These are phyloP conservation scores for Scalopus aquaticus DNA, from an alignment of 2,113 vertebrate species.

Conservation along the genomic window DNA sequence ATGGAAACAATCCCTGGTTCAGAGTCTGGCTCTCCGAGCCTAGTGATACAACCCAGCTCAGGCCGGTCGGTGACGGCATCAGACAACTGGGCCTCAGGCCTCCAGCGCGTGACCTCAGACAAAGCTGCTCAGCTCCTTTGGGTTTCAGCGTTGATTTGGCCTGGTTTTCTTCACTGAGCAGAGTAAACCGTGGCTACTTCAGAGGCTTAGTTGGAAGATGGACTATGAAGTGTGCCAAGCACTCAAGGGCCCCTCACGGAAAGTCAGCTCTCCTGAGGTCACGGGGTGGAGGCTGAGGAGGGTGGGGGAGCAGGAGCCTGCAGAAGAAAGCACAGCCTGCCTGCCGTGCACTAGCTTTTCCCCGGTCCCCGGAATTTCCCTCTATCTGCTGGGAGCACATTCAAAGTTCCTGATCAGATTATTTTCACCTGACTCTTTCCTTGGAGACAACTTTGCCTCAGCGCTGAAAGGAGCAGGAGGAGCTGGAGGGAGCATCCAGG, in stretches of 20 bases:
- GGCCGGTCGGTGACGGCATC: neutral
- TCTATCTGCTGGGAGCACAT: neutral
- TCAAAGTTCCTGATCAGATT: neutral
- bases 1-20: too few relatives aligned
- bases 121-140: neutral
- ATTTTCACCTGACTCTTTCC: neutral
- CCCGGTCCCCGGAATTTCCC: neutral
- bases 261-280: neutral
- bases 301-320: fast-evolving
- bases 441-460: neutral
- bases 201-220: neutral
- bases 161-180: neutral
- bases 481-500: neutral
- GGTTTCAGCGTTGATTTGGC: neutral
- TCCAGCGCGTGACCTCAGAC: neutral
- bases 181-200: neutral
- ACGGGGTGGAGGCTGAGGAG: too few relatives aligned
- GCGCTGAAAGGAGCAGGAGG: fast-evolving
- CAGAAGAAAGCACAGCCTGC: neutral
- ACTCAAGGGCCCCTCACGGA: neutral
- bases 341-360: too few relatives aligned
- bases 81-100: neutral
- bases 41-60: too few relatives aligned
- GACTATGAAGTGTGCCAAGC: neutral
- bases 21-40: too few relatives aligned